phyloP scores from a whole-genome alignment of 2,113 vertebrate genomes.

The Prietella phreatophila region DNA sequence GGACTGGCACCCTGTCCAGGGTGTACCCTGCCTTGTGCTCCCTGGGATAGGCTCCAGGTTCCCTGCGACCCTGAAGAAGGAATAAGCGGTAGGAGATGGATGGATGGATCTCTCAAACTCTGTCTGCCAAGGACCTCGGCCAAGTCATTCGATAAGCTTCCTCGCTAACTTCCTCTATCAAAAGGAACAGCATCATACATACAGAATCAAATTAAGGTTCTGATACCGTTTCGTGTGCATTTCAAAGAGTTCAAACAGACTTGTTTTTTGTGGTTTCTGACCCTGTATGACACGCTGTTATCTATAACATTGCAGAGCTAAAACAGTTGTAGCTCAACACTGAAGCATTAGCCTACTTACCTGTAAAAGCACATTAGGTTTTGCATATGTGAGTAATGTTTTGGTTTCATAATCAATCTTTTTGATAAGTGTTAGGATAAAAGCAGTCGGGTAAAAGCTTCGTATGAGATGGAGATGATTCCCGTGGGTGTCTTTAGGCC shows the following conservation, averaged over 20 bases:
- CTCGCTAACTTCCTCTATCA: too few species aligned
- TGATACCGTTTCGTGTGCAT: not conserved
- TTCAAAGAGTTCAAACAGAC: not conserved
- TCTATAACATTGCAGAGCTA: not conserved
- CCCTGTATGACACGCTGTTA: not conserved
- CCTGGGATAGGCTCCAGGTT: too few species aligned
- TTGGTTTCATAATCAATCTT: slow-evolving; percentile 28
- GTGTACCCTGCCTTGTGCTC: too few species aligned
- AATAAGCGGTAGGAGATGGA: too few species aligned
- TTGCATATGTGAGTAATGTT: slow-evolving; percentile 21
- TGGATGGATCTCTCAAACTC: not conserved
- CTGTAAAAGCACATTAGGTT: not conserved
- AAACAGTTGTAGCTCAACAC: not conserved
- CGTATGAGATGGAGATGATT: slow-evolving; percentile 10
- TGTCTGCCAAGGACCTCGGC: not conserved
- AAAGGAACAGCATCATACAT: not conserved
- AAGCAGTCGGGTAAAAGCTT: slow-evolving; percentile 18
- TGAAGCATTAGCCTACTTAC: not conserved
- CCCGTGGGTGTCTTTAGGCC: slow-evolving; percentile 32
- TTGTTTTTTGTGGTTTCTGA: not conserved
- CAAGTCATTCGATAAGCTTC: not conserved
- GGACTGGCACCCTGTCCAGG: too few species aligned
- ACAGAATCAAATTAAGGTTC: not conserved
- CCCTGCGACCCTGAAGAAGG: too few species aligned
- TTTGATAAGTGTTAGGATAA: slow-evolving; percentile 21